Conservation (phyloP, 2,797 vertebrate species). For the Craterocephalus amniculus region DNA sequence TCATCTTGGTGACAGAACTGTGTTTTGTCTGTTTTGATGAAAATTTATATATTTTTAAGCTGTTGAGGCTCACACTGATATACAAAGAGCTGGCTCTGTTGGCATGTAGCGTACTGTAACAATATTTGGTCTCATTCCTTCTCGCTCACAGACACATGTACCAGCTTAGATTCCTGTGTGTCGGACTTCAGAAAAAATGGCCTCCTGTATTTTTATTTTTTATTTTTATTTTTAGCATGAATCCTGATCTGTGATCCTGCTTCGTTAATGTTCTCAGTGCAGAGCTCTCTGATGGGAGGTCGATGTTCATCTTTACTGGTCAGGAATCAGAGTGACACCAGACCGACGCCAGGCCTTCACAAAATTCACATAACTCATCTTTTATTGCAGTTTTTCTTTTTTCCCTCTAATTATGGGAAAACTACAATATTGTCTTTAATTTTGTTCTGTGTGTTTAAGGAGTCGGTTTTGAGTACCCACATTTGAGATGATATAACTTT, state of each 20-base stretch:
- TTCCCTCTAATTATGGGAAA: not conserved
- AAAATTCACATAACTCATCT: constrained; percentile 5
- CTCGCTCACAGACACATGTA: constrained; percentile 2
- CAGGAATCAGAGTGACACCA: constrained; percentile 51
- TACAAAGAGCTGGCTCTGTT: constrained; percentile 79
- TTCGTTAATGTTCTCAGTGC: constrained; percentile 27
- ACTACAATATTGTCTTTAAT: constrained; percentile 25
- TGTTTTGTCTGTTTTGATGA: constrained; percentile 63
- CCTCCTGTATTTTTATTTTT: constrained; percentile 30
- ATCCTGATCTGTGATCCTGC: constrained; percentile 25
- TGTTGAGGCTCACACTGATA: constrained; percentile 55
- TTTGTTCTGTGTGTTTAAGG: constrained; percentile 29
- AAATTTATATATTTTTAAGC: constrained; percentile 62
- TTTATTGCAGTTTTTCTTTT: constrained; percentile 16
- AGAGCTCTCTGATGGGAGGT: constrained; percentile 35
- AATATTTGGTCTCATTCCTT: constrained; percentile 39
- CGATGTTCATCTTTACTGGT: constrained; percentile 47
- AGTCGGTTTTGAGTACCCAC: constrained; percentile 27
- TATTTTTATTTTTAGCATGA: not conserved
- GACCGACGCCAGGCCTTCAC: constrained; percentile 33
- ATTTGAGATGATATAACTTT: constrained; percentile 50
- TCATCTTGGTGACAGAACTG: constrained; percentile 56
- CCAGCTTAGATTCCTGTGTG: constrained; percentile 49
- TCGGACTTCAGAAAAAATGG: constrained; percentile 24
- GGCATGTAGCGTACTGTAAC: constrained; percentile 54